Percentiles rank a stretch among this genome's conserved stretches.
Conservation (phyloP, 2,113 vertebrate species). For the Oostethus manadensis region DNA sequence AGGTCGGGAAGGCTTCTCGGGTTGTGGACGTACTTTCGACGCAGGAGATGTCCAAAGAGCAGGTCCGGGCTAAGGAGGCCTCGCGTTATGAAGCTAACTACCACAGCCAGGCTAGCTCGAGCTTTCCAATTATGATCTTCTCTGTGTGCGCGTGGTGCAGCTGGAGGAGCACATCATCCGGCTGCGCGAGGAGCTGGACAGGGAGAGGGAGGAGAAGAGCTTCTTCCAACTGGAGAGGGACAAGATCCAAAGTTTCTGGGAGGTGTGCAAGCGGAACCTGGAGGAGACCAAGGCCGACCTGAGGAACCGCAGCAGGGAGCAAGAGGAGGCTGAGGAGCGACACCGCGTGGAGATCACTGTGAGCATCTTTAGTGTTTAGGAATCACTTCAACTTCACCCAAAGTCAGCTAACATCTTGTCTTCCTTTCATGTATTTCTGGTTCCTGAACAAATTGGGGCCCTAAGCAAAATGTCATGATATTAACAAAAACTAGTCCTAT, state of each 20-base stretch:
- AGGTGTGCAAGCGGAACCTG: constrained; percentile 33
- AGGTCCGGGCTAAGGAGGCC: constrained; percentile 39
- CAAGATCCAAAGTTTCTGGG: constrained; percentile 45
- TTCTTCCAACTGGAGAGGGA: constrained; percentile 58
- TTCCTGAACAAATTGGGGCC: no score
- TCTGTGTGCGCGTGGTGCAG: constrained; percentile 18
- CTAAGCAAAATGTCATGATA: no score
- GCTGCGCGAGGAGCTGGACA: constrained; percentile 55
- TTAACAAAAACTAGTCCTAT: no score
- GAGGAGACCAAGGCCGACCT: constrained; percentile 31
- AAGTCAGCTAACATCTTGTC: no score
- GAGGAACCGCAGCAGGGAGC: constrained; percentile 25
- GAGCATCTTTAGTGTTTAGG: not conserved
- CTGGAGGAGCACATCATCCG: constrained; percentile 54
- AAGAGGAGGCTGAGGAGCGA: constrained; percentile 41
- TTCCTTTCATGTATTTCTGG: no score
- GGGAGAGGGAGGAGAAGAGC: constrained; percentile 50
- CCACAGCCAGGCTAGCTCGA: not conserved
- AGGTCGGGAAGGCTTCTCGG: not conserved
- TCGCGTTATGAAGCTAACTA: not conserved
- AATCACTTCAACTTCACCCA: no score
- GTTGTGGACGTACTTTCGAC: constrained; percentile 37
- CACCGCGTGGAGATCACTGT: constrained; percentile 55
- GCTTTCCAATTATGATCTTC: not conserved
- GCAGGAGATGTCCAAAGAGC: constrained; percentile 53